Evolutionary conservation across 1,140 invertebrate species (phyloP), one percentile per base, ranked within the genome.

Genomic region (Drosophila athabasca): DNA sequence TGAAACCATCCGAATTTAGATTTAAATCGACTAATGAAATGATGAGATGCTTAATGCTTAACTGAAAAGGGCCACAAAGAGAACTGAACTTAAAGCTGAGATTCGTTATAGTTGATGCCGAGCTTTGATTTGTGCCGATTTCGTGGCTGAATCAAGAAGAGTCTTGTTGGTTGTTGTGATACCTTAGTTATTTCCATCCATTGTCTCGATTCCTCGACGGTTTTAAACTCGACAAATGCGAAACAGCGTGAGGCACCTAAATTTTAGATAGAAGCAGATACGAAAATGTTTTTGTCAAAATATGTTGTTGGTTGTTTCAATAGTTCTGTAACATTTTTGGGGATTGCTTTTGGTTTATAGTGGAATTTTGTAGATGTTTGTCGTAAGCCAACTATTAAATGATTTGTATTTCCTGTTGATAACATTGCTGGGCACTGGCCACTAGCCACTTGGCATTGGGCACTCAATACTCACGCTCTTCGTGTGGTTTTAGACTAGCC

Each of bases 101-200:
- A 39, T 39, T 39, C 35, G 35, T 39, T 39, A 13, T 3, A 39
- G 35, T 39, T 11, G 35, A 39, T 3, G 35, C 35, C 35, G 44
- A 59, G 44, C 39, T 62, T 65, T 31, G 31, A 39, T 13, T 39
- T 5, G 35, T 39, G 35, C 35, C 35, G 35, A 11, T 39, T 11
- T 39, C 3, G 3, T 39, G 35, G 35, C 35, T 39, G 35, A 39
- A 39, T 39, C 35, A 39, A 11, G 9, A 50, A 19, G 44, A 26
- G 44, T 65, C 74, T 73, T 53, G 50, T 76, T 62, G 64, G 54
- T 84, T 72, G 65, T 74, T 79, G 68, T 76, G 93, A 92, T 96
- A 97, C 97, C 96, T 98, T 95, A 94, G 96, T 97, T 93, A 95
- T 94, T 92, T 98, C 97, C 95, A 98, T 98, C 96, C 97, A 98